Base-by-base conservation (phyloP, 2,888 invertebrate species). In the Mimas tiliae region DNA sequence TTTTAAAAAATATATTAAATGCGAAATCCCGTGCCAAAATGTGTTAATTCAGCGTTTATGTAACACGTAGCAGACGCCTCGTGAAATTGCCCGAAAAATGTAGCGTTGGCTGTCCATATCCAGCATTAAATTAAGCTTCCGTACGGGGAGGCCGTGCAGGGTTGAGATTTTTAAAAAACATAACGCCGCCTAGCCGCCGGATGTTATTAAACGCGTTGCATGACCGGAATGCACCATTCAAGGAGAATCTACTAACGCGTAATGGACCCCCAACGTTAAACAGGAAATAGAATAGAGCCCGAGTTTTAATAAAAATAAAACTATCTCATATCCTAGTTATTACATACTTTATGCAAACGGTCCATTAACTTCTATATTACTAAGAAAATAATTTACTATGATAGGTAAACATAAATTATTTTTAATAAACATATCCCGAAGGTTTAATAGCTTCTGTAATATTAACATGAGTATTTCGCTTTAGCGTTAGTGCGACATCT, bases 11-110 rank as follows among this genome's bases (percentile, higher is more conserved):
- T 84, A 86, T 85, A 84, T 81, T 83, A 81, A 86, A 87, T 83
- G 77, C 83, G 72, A 79, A 80, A 79, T 80, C 73, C 77, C 72
- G 83, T 86, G 87, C 87, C 86, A 87, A 89, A 87, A 88, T 84
- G 81, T 84, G 85, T 86, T 88, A 87, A 88, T 87, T 85, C 82
- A 70, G 77, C 84, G 83, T 82, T 83, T 82, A 81, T 74, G 80
- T 81, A 82, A 80, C 81, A 45, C 69, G 74, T 72, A 78, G 73
- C 76, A 77, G 73, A 80, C 76, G 79, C 74, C 74, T 77, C 73
- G 79, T 70, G 79, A 83, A 82, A 85, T 81, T 80, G 79, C 78
- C 75, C 77, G 81, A 78, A 85, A 84, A 85, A 85, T 81, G 69
- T 79, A 72, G 77, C 79, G 75, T 73, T 74, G 69, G 70, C 80